A percentile compares a stretch with the other conserved stretches of the same genome.
Evolutionary conservation across 1,140 invertebrate genomes (phyloP).

Genomic region (Hyposmocoma kahamanoa): DNA sequence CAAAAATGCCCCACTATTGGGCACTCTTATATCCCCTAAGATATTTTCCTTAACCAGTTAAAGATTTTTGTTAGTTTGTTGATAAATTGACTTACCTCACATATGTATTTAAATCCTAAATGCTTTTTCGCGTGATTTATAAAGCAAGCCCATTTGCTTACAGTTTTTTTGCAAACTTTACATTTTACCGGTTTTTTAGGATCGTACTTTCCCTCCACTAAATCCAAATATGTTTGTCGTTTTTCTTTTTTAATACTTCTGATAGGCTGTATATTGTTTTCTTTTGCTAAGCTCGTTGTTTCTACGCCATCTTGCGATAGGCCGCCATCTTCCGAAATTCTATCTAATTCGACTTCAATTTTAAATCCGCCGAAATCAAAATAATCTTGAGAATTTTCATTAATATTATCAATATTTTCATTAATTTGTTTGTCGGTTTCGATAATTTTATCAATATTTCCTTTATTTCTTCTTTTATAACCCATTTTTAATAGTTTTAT

Average conservation of each 20-base stretch:
- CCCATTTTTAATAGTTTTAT: slow-evolving; percentile 4
- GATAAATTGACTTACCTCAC: slow-evolving; percentile 30
- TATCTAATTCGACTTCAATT: slow-evolving; percentile 8
- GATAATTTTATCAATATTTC: no score
- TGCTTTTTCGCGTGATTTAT: slow-evolving; percentile 15
- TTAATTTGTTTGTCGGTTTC: not conserved
- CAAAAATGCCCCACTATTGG: no score
- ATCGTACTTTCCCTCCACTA: slow-evolving; percentile 15
- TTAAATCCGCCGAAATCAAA: not conserved
- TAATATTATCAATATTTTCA: no score
- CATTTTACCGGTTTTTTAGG: slow-evolving; percentile 15
- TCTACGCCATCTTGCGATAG: not conserved
- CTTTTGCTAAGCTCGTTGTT: no score
- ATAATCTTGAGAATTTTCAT: not conserved
- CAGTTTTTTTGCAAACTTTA: slow-evolving; percentile 16
- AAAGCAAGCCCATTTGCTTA: slow-evolving; percentile 16
- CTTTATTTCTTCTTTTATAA: not conserved
- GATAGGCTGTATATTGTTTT: not conserved
- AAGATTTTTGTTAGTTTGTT: no score
- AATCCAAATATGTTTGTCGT: slow-evolving; percentile 9
- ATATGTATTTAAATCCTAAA: slow-evolving; percentile 21
- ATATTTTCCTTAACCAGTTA: no score
- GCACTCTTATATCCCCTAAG: no score
- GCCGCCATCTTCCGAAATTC: slow-evolving; percentile 1
- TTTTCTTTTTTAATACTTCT: slow-evolving; percentile 9